Base-by-base conservation (phyloP, 1,140 invertebrate genomes). In the Diploscapter pachys region DNA sequence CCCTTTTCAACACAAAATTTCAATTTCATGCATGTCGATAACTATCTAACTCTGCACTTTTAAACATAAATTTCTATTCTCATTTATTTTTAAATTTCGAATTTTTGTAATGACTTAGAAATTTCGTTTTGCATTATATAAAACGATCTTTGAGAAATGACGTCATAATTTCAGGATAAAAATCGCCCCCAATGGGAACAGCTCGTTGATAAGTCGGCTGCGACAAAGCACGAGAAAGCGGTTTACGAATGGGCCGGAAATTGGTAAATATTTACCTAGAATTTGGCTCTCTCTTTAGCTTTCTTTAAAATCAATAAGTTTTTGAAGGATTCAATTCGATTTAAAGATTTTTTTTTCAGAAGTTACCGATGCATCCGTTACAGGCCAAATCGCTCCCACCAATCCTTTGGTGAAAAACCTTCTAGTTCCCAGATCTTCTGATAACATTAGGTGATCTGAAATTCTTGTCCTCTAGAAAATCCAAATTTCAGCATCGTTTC, bases 191-290 rank as follows among this genome's bases (percentile, higher is more conserved):
- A 77, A 77, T 71, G 76, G 67, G 54, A 80, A 55, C 63, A 77
- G 69, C 31, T 65, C 63, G n/a, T 63, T 82, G 2, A 82, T 82
- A 8, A 82, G 68, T 53, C 75, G 81, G 55, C 55, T 82, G 51
- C 62, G 81, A 52, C 82, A 83, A 72, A 83, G 82, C 57, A 81
- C 81, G n/a, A 59, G 80, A 66, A 82, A 81, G 66, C 63, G 57
- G 49, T 51, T 61, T 6, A 31, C 63, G 5, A 57, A 78, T 48
- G 49, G 57, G 6, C 66, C 69, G 6, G 59, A 73, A 13, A 71
- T 62, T 48, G 52, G 75, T 78, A 56, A 77, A 31, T 31, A 31
- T 31, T 1, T 31, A 31, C 31, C 31, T 31, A 1, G 1, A 31
- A 31, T 31, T 31, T 31, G 31, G 31, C 31, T 31, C 31, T n/a